These are phyloP conservation scores for Gallinago solitaria DNA, from an alignment of 2,797 vertebrate species.

Conservation along the genomic window DNA sequence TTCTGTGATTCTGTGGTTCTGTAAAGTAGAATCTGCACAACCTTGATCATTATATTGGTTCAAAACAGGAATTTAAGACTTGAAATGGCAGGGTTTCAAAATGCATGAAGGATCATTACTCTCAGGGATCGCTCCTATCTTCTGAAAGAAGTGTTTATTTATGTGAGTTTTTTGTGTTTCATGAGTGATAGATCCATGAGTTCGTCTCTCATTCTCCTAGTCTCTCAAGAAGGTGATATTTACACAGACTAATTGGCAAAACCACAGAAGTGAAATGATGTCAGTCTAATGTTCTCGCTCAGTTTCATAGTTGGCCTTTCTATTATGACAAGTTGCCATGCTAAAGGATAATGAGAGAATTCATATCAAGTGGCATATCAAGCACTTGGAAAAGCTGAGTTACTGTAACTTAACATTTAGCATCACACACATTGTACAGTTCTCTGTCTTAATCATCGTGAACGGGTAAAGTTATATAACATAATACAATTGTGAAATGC, in stretches of 20 bases:
- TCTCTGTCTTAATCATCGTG: not conserved
- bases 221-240: slow-evolving; percentile 22
- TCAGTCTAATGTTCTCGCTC: not conserved
- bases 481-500: not conserved
- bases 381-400: not conserved
- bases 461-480: not conserved
- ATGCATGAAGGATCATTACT: not conserved
- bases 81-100: not conserved
- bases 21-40: not conserved
- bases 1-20: too few species aligned
- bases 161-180: not conserved
- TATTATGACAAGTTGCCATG: slow-evolving; percentile 53
- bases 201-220: not conserved
- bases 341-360: slow-evolving; percentile 57
- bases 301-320: slow-evolving; percentile 26
- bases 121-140: not conserved
- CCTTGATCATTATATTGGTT: accelerated
- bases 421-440: not conserved
- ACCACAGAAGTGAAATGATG: not conserved
- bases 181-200: not conserved
- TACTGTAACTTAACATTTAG: not conserved
- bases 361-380: slow-evolving; percentile 32
- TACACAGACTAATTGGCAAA: slow-evolving; percentile 66
- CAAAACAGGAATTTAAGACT: not conserved
- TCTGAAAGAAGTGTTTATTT: not conserved